Conservation (phyloP, 1,140 invertebrate genomes). For the Pararge aegeria region DNA sequence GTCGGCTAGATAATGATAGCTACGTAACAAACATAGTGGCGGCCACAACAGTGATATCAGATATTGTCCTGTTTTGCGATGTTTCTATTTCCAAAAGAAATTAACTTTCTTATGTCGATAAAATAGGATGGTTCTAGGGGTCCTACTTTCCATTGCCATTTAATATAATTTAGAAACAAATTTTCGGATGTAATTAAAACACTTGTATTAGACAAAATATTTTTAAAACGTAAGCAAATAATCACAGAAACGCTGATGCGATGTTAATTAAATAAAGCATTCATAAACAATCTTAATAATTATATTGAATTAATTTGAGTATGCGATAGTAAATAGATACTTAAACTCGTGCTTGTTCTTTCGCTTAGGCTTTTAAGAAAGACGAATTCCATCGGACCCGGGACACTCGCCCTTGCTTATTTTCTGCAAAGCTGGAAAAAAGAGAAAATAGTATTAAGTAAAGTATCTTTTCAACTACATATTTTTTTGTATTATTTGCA, state of each 20-base stretch:
- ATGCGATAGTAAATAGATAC: background rate
- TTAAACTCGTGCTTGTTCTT: background rate
- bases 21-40: too few relatives aligned
- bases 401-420: slow-evolving; percentile 79
- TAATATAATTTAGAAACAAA: background rate
- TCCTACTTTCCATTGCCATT: too few relatives aligned
- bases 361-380: slow-evolving; percentile 59
- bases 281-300: background rate
- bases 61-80: too few relatives aligned
- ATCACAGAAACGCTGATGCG: background rate
- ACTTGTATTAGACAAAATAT: background rate
- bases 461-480: too few relatives aligned
- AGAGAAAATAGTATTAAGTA: slow-evolving; percentile 17
- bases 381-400: slow-evolving; percentile 77
- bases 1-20: too few relatives aligned
- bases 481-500: too few relatives aligned
- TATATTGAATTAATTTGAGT: background rate
- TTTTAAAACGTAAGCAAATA: background rate
- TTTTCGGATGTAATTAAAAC: background rate
- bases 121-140: too few relatives aligned
- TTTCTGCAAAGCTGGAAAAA: slow-evolving; percentile 71
- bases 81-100: too few relatives aligned
- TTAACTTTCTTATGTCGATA: too few relatives aligned
- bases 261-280: background rate
- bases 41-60: too few relatives aligned